A percentile compares a stretch with the other conserved stretches of the same genome.
Evolutionary conservation across 1,140 invertebrate species (phyloP).

Genomic region (Euschistus heros): DNA sequence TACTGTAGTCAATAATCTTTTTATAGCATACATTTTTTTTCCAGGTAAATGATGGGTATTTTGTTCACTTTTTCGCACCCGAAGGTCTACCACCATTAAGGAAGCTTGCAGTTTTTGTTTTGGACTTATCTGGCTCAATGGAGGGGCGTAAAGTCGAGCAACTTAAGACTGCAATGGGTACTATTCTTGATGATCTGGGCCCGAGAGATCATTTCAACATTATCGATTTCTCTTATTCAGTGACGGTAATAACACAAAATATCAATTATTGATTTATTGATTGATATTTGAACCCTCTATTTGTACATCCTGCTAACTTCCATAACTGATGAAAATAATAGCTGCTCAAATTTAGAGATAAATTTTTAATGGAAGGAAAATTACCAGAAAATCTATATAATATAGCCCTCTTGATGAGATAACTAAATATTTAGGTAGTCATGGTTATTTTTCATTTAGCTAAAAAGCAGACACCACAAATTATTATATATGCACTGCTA

Average conservation of each 20-base stretch:
- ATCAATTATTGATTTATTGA: too few species aligned
- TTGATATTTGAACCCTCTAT: too few species aligned
- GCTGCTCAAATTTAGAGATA: too few species aligned
- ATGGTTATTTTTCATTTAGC: too few species aligned
- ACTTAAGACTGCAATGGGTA: conserved; percentile 53
- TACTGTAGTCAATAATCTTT: not conserved
- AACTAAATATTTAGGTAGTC: too few species aligned
- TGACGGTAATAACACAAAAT: conserved; percentile 19
- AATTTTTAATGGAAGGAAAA: too few species aligned
- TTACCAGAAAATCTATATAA: too few species aligned
- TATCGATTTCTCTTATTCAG: conserved; percentile 42
- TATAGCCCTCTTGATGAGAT: too few species aligned
- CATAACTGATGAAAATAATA: too few species aligned
- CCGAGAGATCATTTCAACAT: conserved; percentile 54
- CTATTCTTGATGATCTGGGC: conserved; percentile 49
- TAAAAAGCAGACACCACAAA: too few species aligned
- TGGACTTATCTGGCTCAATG: conserved; percentile 63
- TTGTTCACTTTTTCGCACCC: conserved; percentile 65
- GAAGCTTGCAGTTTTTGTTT: conserved; percentile 59
- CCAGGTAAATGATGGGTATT: conserved; percentile 61
- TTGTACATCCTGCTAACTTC: too few species aligned
- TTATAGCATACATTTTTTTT: not conserved
- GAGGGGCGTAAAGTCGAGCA: conserved; percentile 51
- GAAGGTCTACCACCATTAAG: conserved; percentile 43
- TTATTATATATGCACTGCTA: too few species aligned